A percentile compares a stretch with the other conserved stretches of the same genome.
Conservation (phyloP, 2,888 invertebrate genomes). For the Aphidius colemani region DNA sequence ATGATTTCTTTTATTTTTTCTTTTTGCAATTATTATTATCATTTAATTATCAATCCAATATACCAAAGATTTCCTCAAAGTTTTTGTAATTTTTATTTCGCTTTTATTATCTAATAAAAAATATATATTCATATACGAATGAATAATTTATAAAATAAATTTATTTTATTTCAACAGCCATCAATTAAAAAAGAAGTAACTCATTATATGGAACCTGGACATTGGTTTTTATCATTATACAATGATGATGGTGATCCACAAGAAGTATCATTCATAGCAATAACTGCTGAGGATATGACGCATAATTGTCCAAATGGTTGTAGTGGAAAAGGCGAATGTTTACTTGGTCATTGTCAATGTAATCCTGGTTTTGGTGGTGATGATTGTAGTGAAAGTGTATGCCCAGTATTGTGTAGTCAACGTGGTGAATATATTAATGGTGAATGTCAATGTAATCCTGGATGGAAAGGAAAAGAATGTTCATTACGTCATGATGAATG, state of each 20-base stretch:
- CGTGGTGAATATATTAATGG: constrained; percentile 96
- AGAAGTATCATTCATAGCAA: constrained; percentile 82
- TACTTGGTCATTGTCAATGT: constrained; percentile 93
- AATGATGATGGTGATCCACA: constrained; percentile 94
- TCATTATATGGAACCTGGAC: constrained; percentile 94
- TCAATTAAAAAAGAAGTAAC: constrained; percentile 90
- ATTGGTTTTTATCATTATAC: constrained; percentile 94
- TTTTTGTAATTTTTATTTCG: background rate
- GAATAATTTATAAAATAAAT: background rate
- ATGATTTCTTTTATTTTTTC: constrained; percentile 25
- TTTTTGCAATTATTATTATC: constrained; percentile 5
- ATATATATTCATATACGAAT: too few relatives aligned
- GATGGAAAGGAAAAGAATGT: constrained; percentile 99
- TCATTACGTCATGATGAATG: constrained; percentile 94
- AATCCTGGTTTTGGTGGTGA: constrained; percentile 95
- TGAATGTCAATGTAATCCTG: constrained; percentile 95
- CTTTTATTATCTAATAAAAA: background rate
- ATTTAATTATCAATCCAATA: too few relatives aligned
- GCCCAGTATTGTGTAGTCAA: constrained; percentile 95
- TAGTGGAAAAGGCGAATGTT: constrained; percentile 94
- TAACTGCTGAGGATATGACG: constrained; percentile 88
- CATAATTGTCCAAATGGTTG: constrained; percentile 96
- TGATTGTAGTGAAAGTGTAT: constrained; percentile 96
- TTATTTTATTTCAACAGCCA: constrained; percentile 63
- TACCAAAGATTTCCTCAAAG: too few relatives aligned